These are phyloP conservation scores for Sterna hirundo DNA, from an alignment of 2,113 vertebrate species.

Conservation along the genomic window DNA sequence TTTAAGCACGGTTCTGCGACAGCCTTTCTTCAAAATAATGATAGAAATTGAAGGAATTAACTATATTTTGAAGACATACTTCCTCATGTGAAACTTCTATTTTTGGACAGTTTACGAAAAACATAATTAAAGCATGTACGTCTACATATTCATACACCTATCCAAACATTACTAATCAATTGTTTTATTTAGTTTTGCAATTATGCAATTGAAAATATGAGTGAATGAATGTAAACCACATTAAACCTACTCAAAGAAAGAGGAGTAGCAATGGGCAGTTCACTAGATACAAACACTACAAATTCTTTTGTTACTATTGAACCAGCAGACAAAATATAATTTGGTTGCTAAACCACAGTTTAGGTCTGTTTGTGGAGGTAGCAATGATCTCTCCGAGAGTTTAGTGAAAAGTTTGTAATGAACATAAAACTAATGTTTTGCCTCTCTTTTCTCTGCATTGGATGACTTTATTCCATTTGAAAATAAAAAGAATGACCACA, in stretches of 20 bases:
- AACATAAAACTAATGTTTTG: neutral
- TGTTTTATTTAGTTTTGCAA: neutral
- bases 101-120: neutral
- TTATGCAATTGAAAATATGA: neutral
- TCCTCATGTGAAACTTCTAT: neutral
- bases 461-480: neutral
- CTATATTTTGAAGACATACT: neutral
- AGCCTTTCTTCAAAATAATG: neutral
- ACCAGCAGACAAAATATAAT: neutral
- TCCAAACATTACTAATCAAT: neutral
- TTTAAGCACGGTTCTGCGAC: neutral
- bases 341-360: neutral
- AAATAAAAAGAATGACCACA: neutral
- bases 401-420: neutral
- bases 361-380: neutral
- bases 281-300: neutral
- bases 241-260: neutral
- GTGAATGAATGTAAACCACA: neutral
- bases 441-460: neutral
- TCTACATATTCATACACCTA: neutral
- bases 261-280: neutral
- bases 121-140: neutral
- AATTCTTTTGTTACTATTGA: neutral
- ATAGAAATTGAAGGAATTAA: neutral
- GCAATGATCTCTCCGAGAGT: neutral